A percentile compares a stretch with the other conserved stretches of the same genome.
Evolutionary conservation across 1,140 invertebrate genomes (phyloP).

Genomic region (Tetranychus urticae): DNA sequence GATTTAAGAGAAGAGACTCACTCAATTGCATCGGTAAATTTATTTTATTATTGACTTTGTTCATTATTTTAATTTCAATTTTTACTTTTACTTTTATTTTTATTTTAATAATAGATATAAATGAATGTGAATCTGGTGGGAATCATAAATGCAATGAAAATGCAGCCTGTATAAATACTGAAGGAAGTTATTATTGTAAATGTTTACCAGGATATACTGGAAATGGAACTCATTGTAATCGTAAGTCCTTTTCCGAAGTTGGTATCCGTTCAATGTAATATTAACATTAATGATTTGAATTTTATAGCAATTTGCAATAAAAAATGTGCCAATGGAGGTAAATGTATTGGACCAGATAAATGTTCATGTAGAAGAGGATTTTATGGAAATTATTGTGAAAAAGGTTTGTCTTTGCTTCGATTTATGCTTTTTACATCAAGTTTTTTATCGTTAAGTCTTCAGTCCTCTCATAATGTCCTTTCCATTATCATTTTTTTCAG

Average conservation of each 20-base stretch:
- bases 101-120: conserved; percentile 54
- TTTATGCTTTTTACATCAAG: no score
- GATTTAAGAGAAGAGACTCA: conserved; percentile 41
- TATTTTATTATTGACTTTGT: conserved; percentile 24
- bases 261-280: neutral
- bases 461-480: no score
- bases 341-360: conserved; percentile 46
- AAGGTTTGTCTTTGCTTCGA: no score
- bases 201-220: conserved; percentile 58
- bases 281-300: conserved; percentile 19
- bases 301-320: conserved; percentile 45
- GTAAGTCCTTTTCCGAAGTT: conserved; percentile 28
- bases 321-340: conserved; percentile 57
- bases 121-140: conserved; percentile 40
- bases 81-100: no score
- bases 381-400: no score
- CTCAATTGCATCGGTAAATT: conserved; percentile 39
- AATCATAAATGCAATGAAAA: conserved; percentile 31
- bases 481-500: conserved; percentile 22
- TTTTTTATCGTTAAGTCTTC: conserved; percentile 50
- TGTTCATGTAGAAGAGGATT: no score
- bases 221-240: conserved; percentile 48
- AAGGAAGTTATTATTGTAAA: conserved; percentile 71
- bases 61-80: no score
- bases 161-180: conserved; percentile 46